Conservation (phyloP, 2,797 vertebrate genomes). For the Emys orbicularis region DNA sequence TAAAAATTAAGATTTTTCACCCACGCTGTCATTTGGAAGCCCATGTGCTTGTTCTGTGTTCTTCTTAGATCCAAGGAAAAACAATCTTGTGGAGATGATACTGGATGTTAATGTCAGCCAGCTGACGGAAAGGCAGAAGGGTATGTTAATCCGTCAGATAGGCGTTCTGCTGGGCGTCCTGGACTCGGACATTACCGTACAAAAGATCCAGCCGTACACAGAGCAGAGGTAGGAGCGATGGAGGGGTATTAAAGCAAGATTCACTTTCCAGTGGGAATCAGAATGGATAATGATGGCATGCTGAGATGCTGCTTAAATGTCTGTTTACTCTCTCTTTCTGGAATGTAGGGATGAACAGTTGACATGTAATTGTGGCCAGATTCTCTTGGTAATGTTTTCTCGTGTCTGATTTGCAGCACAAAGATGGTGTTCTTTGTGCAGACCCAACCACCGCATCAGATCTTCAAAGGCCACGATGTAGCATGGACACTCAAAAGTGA, state of each 20-base stretch:
- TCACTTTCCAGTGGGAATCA: rapidly evolving
- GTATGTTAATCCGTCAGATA: constrained; percentile 97
- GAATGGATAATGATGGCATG: rapidly evolving
- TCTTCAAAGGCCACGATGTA: constrained; percentile 91
- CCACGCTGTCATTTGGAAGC: not conserved
- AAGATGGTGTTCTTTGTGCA: constrained; percentile 96
- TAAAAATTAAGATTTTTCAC: not conserved
- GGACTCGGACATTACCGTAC: constrained; percentile 95
- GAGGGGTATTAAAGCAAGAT: not conserved
- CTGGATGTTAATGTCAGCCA: constrained; percentile 93
- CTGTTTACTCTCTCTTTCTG: not conserved
- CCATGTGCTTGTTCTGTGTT: constrained; percentile 1
- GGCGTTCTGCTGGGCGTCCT: constrained; percentile 94
- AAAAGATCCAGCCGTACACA: constrained; percentile 93
- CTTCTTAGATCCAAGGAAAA: constrained; percentile 88
- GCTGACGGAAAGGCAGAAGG: constrained; percentile 93
- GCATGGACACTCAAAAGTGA: constrained; percentile 91
- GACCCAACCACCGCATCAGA: constrained; percentile 91
- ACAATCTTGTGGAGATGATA: constrained; percentile 95
- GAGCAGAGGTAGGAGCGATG: constrained; percentile 89
- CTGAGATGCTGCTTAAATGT: not conserved
- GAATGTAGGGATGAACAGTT: not conserved
- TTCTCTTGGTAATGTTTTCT: not conserved
- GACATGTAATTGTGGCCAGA: not conserved
- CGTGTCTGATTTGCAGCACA: constrained; percentile 83